These are phyloP conservation scores for Lithobates pipiens DNA, from an alignment of 2,797 vertebrate genomes.

Conservation along the genomic window DNA sequence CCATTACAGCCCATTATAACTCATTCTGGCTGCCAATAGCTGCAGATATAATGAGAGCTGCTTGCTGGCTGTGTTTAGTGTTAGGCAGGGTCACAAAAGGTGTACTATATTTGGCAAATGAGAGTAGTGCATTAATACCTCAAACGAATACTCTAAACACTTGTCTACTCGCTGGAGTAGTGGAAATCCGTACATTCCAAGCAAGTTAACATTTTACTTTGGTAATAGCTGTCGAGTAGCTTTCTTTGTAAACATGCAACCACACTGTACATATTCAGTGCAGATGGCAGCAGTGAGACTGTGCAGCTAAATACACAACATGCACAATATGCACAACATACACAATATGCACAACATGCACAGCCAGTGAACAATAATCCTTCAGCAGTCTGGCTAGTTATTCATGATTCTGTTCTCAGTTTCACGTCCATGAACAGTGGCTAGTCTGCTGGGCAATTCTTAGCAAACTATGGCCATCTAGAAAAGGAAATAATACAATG, in stretches of 20 bases:
- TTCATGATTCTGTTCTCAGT: no score
- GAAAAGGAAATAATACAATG: no score
- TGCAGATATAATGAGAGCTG: slow-evolving; percentile 46
- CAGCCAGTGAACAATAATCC: no score
- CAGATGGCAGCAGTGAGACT: no score
- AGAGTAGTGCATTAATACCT: slow-evolving; percentile 50
- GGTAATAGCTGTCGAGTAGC: not conserved
- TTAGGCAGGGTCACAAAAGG: slow-evolving; percentile 32
- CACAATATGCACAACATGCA: no score
- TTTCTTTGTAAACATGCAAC: not conserved
- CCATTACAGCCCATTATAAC: slow-evolving; percentile 59
- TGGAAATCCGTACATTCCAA: slow-evolving; percentile 60
- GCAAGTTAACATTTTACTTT: not conserved
- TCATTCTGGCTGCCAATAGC: slow-evolving; percentile 55
- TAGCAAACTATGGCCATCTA: no score
- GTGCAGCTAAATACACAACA: no score
- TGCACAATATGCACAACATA: no score
- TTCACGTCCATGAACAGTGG: no score
- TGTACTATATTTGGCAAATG: slow-evolving; percentile 35
- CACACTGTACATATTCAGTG: not conserved
- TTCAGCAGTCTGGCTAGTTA: no score
- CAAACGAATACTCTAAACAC: slow-evolving; percentile 47
- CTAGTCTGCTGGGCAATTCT: no score
- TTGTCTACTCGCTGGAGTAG: not conserved
- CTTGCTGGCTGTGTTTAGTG: slow-evolving; percentile 48